Evolutionary conservation across 2,113 vertebrate genomes (phyloP).

Genomic region (Melanocharis versteri): DNA sequence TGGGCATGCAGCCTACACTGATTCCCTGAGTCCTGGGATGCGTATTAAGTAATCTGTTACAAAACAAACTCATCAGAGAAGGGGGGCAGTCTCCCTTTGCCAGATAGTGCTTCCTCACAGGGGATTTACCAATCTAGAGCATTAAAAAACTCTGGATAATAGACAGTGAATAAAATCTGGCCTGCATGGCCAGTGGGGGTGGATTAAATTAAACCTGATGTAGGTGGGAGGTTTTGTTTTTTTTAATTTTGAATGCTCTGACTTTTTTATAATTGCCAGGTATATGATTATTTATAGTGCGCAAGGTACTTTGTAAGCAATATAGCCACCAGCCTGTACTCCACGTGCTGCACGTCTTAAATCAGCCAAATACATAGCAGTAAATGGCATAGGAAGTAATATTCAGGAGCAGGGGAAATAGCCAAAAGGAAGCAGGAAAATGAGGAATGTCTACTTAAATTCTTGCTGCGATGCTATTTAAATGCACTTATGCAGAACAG

Average conservation of each 20-base stretch:
- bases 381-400: neutral
- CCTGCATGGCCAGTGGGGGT: neutral
- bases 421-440: neutral
- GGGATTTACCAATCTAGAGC: neutral
- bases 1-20: neutral
- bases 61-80: neutral
- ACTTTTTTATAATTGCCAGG: neutral
- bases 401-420: neutral
- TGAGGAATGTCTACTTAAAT: neutral
- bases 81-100: neutral
- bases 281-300: neutral
- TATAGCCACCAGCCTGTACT: neutral
- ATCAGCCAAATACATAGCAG: neutral
- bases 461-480: neutral
- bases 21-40: neutral
- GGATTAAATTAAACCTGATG: neutral
- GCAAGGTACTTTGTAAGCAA: neutral
- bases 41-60: neutral
- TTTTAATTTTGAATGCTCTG: neutral
- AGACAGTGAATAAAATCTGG: neutral
- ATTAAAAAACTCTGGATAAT: neutral
- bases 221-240: rapidly evolving
- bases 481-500: neutral
- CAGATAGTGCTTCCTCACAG: neutral
- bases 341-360: rapidly evolving